A percentile compares a stretch with the other conserved stretches of the same genome.
phyloP scores from a whole-genome alignment of 2,113 vertebrate genomes.

The Mixornis gularis region DNA sequence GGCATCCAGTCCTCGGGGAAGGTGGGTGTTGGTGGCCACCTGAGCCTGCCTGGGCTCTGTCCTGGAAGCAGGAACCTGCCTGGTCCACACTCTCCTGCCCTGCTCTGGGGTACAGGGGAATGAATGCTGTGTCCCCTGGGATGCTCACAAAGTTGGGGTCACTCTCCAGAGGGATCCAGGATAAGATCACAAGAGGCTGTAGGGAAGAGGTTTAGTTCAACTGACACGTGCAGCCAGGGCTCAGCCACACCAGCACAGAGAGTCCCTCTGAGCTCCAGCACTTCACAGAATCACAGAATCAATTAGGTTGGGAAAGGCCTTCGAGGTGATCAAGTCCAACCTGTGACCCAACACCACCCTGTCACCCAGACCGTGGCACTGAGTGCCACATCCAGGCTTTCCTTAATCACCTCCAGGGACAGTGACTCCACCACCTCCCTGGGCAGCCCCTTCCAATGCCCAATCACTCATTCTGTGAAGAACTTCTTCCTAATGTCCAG shows the following conservation, averaged over 20 bases:
- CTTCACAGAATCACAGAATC: too few relatives aligned
- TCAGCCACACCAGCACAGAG: neutral
- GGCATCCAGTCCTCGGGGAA: conserved; percentile 98
- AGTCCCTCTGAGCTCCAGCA: neutral
- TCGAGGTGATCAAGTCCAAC: neutral
- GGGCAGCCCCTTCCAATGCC: neutral
- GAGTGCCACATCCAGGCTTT: neutral
- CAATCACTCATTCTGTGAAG: fast-evolving
- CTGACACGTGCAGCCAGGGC: neutral
- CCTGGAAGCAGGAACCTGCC: neutral
- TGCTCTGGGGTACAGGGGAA: neutral
- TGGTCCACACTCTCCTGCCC: neutral
- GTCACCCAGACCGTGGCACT: neutral
- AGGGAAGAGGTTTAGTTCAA: neutral
- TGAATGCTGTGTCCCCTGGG: neutral
- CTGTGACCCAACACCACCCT: neutral
- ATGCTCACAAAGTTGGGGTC: neutral
- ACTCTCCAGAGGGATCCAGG: neutral
- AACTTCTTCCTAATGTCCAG: neutral
- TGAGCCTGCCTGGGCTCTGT: neutral
- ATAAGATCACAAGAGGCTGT: neutral
- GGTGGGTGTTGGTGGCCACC: conserved; percentile 63
- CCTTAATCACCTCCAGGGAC: fast-evolving
- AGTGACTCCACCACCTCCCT: neutral
- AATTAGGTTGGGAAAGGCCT: neutral